These are phyloP conservation scores for Microcebus lehilahytsara DNA, from an alignment of 2,113 vertebrate genomes.

Conservation along the genomic window DNA sequence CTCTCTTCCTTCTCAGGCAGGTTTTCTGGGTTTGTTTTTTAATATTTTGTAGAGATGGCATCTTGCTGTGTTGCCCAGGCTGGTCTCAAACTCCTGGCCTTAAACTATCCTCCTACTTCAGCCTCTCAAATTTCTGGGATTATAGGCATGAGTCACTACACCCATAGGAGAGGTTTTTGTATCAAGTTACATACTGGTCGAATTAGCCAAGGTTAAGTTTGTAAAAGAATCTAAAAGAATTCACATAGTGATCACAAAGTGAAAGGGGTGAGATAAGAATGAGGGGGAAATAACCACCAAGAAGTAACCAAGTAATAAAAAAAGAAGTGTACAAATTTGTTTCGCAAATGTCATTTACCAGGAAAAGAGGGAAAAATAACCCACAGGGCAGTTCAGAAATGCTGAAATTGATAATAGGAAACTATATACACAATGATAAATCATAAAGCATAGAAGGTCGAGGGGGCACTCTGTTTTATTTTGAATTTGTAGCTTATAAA, in stretches of 20 bases:
- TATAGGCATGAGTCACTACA: too few relatives aligned
- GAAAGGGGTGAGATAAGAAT: background rate
- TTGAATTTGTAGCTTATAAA: constrained; percentile 32
- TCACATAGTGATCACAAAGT: background rate
- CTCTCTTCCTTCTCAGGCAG: too few relatives aligned
- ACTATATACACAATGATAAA: background rate
- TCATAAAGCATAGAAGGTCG: background rate
- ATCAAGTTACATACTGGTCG: background rate
- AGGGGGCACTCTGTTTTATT: background rate
- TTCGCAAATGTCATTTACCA: background rate
- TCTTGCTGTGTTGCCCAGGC: too few relatives aligned
- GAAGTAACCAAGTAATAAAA: background rate
- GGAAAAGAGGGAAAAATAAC: background rate
- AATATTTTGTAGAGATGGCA: too few relatives aligned
- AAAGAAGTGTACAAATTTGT: background rate
- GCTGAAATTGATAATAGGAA: background rate
- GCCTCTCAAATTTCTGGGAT: too few relatives aligned
- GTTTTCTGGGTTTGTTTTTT: background rate
- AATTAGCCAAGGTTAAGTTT: background rate
- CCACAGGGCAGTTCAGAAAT: background rate
- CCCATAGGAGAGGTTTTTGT: background rate
- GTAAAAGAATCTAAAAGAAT: constrained; percentile 20
- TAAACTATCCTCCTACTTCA: too few relatives aligned
- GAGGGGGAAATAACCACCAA: background rate
- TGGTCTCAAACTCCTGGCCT: too few relatives aligned